A percentile compares a stretch with the other conserved stretches of the same genome.
Conservation (phyloP, 2,888 invertebrate species). For the Amphipyra tragopoginis region DNA sequence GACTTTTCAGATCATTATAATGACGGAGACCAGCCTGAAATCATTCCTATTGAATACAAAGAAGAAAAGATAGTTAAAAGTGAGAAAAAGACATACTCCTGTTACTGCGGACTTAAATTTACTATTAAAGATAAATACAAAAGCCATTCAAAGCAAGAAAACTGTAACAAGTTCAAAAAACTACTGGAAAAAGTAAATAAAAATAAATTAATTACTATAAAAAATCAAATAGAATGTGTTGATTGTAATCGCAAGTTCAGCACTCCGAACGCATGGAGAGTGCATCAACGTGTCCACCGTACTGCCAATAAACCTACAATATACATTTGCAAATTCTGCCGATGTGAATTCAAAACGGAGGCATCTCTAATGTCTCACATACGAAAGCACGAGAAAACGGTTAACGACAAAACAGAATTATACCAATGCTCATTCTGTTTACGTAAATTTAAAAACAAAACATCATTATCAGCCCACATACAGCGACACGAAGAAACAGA, state of each 20-base stretch:
- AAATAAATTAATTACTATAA: slow-evolving; percentile 29
- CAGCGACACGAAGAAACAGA: slow-evolving; percentile 73
- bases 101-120: slow-evolving; percentile 52
- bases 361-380: slow-evolving; percentile 15
- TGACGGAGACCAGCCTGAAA: slow-evolving; percentile 31
- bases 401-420: slow-evolving; percentile 41
- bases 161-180: slow-evolving; percentile 53
- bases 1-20: slow-evolving; percentile 49
- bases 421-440: slow-evolving; percentile 78
- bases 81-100: slow-evolving; percentile 37
- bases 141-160: slow-evolving; percentile 54
- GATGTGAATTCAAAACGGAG: slow-evolving; percentile 24
- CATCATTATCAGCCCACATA: slow-evolving; percentile 74
- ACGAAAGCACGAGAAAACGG: slow-evolving; percentile 20
- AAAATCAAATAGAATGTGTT: slow-evolving; percentile 49
- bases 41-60: slow-evolving; percentile 30
- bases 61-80: slow-evolving; percentile 24
- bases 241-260: slow-evolving; percentile 61
- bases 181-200: slow-evolving; percentile 43
- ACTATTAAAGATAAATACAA: slow-evolving; percentile 52
- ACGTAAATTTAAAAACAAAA: slow-evolving; percentile 76
- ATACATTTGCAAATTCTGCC: slow-evolving; percentile 25
- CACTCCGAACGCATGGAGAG: slow-evolving; percentile 52
- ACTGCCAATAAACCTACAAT: not conserved
- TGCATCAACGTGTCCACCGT: slow-evolving; percentile 52